Evolutionary conservation across 2,888 invertebrate species (phyloP).

Genomic region (Arenicola marina): DNA sequence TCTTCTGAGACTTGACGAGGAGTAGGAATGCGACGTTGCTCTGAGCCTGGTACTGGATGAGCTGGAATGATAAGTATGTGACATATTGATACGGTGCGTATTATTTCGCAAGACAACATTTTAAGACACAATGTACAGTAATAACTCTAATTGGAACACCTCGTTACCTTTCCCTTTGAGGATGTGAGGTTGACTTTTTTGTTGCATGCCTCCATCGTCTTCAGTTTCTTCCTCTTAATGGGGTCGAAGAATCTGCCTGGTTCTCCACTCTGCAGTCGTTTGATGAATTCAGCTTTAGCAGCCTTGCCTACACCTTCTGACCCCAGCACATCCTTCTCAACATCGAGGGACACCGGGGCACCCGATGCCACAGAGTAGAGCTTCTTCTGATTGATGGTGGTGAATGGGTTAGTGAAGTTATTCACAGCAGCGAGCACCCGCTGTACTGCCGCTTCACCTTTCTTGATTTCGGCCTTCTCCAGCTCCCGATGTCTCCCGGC

Average conservation of each 20-base stretch:
- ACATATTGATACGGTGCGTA: too few relatives aligned
- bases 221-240: constrained; percentile 9
- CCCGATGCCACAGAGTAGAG: constrained; percentile 25
- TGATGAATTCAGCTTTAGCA: constrained; percentile 10
- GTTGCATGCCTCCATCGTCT: constrained; percentile 14
- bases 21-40: constrained; percentile 6
- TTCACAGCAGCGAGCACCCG: constrained; percentile 12
- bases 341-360: constrained; percentile 12
- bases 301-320: constrained; percentile 8
- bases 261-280: constrained; percentile 5
- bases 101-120: too few relatives aligned
- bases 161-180: constrained; percentile 21
- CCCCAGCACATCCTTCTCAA: constrained; percentile 13
- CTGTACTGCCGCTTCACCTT: constrained; percentile 18
- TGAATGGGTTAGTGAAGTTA: constrained; percentile 27
- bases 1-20: constrained; percentile 1
- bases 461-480: constrained; percentile 15
- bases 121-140: too few relatives aligned
- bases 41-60: constrained; percentile 11
- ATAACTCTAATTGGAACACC: too few relatives aligned
- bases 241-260: constrained; percentile 21
- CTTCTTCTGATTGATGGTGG: constrained; percentile 10
- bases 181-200: constrained; percentile 20
- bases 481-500: constrained; percentile 11
- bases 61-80: too few relatives aligned